A percentile compares a stretch with the other conserved stretches of the same genome.
These are phyloP conservation scores for Drosophila varians DNA, from an alignment of 1,140 invertebrate species.

Conservation along the genomic window DNA sequence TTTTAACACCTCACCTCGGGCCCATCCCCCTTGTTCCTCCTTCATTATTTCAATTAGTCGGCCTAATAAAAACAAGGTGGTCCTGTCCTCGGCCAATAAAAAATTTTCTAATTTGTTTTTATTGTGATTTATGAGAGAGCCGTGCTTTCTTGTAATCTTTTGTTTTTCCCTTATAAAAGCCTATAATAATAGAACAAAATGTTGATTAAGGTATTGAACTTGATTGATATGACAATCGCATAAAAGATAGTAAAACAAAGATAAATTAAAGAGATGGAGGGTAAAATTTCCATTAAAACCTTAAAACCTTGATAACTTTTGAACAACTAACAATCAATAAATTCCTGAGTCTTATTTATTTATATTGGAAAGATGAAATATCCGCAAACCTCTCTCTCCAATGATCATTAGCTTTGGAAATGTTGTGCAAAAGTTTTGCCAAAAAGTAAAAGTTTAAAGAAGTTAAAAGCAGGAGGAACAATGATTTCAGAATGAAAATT, in stretches of 20 bases:
- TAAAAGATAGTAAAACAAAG: slow-evolving; percentile 5
- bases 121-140: slow-evolving; percentile 72
- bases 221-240: slow-evolving; percentile 13
- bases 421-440: slow-evolving; percentile 34
- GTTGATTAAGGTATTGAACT: slow-evolving; percentile 38
- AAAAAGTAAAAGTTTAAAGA: slow-evolving; percentile 70
- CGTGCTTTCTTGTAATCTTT: slow-evolving; percentile 20
- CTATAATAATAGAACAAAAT: background rate
- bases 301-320: slow-evolving; percentile 8
- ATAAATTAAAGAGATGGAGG: too few species aligned
- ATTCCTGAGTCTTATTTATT: slow-evolving; percentile 11
- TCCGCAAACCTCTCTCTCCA: slow-evolving; percentile 34
- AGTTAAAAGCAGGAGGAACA: slow-evolving; percentile 28
- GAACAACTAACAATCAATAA: slow-evolving; percentile 28
- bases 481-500: slow-evolving; percentile 24
- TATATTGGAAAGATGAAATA: background rate
- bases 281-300: slow-evolving; percentile 9
- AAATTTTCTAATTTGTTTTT: slow-evolving; percentile 78
- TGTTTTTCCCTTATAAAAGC: background rate
- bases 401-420: slow-evolving; percentile 58
- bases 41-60: slow-evolving; percentile 70
- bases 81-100: slow-evolving; percentile 45
- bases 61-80: slow-evolving; percentile 64
- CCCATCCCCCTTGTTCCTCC: background rate
- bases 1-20: slow-evolving; percentile 52